Conservation (phyloP, 2,113 vertebrate species). For the Saimiri boliviensis region DNA sequence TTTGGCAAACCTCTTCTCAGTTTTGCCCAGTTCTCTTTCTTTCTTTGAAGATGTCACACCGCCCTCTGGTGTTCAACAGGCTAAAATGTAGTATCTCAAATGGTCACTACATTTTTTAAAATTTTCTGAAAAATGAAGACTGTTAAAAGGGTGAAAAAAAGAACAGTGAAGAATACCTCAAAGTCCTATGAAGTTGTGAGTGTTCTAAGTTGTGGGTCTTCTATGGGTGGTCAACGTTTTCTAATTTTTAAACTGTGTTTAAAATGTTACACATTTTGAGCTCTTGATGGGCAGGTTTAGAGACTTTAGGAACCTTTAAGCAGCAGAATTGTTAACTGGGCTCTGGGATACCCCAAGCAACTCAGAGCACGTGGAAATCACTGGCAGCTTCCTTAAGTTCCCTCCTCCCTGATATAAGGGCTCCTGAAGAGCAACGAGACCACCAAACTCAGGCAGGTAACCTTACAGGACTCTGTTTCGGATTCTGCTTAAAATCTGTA, state of each 20-base stretch:
- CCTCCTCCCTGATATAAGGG: neutral
- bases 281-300: neutral
- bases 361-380: neutral
- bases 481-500: neutral
- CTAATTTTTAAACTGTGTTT: neutral
- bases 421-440: neutral
- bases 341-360: neutral
- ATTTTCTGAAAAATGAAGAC: neutral
- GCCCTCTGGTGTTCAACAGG: constrained; percentile 45
- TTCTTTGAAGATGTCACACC: neutral
- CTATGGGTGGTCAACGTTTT: neutral
- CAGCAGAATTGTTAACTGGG: neutral
- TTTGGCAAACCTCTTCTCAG: neutral
- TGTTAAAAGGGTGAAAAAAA: neutral
- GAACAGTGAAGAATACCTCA: neutral
- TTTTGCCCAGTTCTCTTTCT: neutral
- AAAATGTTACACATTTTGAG: neutral
- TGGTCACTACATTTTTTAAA: neutral
- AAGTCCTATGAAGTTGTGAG: neutral
- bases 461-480: neutral
- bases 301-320: neutral
- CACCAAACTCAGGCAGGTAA: neutral
- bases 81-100: neutral
- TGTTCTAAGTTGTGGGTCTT: neutral
- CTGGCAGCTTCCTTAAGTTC: neutral